Base-by-base conservation (phyloP, 2,113 vertebrate species). In the Heliornis fulica region DNA sequence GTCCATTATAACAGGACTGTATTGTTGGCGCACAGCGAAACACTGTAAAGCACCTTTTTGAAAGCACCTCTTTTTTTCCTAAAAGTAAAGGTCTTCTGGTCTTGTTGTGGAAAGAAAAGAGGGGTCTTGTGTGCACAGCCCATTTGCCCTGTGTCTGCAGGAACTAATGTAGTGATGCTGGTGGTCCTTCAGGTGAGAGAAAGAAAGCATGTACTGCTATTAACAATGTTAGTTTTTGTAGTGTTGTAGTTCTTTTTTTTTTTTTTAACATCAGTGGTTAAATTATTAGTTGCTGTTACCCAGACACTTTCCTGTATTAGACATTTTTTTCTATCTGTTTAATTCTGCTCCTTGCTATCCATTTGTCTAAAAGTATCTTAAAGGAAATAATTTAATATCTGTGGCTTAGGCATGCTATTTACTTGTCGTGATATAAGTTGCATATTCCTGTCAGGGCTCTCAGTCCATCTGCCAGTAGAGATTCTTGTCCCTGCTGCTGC, bases 21-120 rank as follows among this genome's bases (percentile, higher is more conserved):
- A 3, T 7, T 2, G 48, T 19, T 74, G 54, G 46, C 18, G n/a
- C 10, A 3, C 0, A 6, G n/a, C 28, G n/a, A 48, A n/a, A n/a
- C n/a, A n/a, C n/a, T n/a, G n/a, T n/a, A n/a, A n/a, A n/a, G n/a
- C n/a, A n/a, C n/a, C n/a, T n/a, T n/a, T n/a, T n/a, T n/a, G 54
- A 48, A 91, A 63, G 26, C n/a, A n/a, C n/a, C 20, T 38, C 43
- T 13, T 69, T 45, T 8, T 68, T 79, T 61, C 15, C 20, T 66
- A 17, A 48, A 91, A 81, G 41, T 75, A 17, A 41, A 54, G 31
- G 23, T 56, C 75, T 86, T 38, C 53, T 57, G 48, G 7, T 87
- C 32, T 13, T 68, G 31, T 31, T 74, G 22, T 34, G 19, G 0
- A 1, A 59, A 45, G 20, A 34, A 53, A 50, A 36, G 32, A 50